These are phyloP conservation scores for Amblyjoppa fuscipennis DNA, from an alignment of 2,888 invertebrate genomes.

Conservation along the genomic window DNA sequence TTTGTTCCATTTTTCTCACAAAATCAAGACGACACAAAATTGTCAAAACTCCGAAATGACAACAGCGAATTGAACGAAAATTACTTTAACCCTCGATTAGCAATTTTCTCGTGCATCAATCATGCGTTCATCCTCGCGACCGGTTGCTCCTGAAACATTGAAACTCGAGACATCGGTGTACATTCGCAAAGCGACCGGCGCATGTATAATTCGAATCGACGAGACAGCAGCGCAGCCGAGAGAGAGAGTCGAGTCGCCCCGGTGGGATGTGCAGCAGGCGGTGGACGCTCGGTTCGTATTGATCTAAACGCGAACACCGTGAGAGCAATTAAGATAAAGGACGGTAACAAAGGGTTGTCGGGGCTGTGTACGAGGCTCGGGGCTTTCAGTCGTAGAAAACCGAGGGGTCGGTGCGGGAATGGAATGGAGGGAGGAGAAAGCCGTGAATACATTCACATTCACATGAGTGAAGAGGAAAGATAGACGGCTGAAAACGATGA, in stretches of 20 bases:
- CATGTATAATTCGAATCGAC: slow-evolving; percentile 79
- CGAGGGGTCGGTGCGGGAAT: not conserved
- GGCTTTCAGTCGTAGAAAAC: slow-evolving; percentile 71
- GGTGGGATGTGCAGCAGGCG: slow-evolving; percentile 66
- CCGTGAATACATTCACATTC: not conserved
- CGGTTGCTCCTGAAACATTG: slow-evolving; percentile 12
- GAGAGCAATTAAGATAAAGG: slow-evolving; percentile 84
- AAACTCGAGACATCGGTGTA: slow-evolving; percentile 13
- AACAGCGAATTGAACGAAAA: not conserved
- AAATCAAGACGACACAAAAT: not conserved
- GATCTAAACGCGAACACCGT: slow-evolving; percentile 83
- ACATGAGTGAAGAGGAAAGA: not conserved
- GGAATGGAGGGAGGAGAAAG: slow-evolving; percentile 3
- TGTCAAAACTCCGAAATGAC: not conserved
- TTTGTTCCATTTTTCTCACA: not conserved
- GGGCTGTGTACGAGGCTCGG: slow-evolving; percentile 69
- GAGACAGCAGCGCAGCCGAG: slow-evolving; percentile 60
- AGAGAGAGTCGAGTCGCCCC: slow-evolving; percentile 26
- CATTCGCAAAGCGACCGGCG: slow-evolving; percentile 59
- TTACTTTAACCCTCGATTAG: not conserved
- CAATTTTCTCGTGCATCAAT: not conserved
- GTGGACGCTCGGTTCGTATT: slow-evolving; percentile 78
- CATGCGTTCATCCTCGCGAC: not conserved
- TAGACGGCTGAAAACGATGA: slow-evolving; percentile 22
- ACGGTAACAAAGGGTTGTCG: slow-evolving; percentile 84